Percentiles rank a stretch among this genome's conserved stretches.
phyloP scores from a whole-genome alignment of 2,888 invertebrate species.

The Cataglyphis cursor region DNA sequence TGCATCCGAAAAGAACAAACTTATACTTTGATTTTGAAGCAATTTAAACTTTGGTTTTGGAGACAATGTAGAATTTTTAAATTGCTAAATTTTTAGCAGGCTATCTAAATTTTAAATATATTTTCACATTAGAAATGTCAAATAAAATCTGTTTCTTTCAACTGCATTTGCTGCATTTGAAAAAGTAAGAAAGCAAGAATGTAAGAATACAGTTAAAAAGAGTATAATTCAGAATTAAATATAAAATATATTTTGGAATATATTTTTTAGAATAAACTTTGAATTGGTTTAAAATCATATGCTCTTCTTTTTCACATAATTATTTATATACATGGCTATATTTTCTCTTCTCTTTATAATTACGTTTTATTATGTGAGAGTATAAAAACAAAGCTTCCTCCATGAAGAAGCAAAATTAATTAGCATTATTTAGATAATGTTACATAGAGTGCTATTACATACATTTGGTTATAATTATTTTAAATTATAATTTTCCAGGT shows the following conservation, averaged over 20 bases:
- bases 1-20: background rate
- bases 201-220: background rate
- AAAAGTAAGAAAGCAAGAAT: background rate
- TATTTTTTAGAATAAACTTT: background rate
- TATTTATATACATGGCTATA: background rate
- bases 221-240: background rate
- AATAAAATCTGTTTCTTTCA: background rate
- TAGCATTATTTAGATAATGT: background rate
- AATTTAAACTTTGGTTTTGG: background rate
- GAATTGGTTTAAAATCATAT: background rate
- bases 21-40: background rate
- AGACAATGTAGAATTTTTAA: background rate
- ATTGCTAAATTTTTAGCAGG: background rate
- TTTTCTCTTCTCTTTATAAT: background rate
- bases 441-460: background rate
- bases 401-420: background rate
- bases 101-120: background rate
- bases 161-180: background rate
- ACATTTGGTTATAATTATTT: background rate
- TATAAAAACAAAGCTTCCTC: background rate
- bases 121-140: background rate
- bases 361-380: background rate
- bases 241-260: background rate
- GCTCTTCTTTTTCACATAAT: background rate
- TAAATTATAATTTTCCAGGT: constrained; percentile 89